phyloP scores from a whole-genome alignment of 53 echinoderm and acorn worm genomes.

The Hippasteria phrygiana region DNA sequence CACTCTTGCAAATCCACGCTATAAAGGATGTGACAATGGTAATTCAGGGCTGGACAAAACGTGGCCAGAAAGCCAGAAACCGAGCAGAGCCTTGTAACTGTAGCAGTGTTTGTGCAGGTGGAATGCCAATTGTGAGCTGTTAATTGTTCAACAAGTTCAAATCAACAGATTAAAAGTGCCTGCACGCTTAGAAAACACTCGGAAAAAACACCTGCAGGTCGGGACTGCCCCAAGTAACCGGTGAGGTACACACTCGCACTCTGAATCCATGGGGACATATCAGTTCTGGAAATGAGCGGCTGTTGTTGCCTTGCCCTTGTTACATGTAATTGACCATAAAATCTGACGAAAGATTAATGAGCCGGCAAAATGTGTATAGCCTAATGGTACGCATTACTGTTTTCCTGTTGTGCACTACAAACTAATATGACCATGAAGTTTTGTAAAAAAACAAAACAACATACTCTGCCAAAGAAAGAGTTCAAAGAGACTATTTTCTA shows the following conservation, averaged over 20 bases:
- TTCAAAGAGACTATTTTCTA: too few relatives aligned
- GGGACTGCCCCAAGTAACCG: background rate
- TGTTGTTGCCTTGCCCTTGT: conserved; percentile 23
- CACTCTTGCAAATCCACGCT: background rate
- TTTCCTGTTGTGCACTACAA: background rate
- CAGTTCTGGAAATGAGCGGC: background rate
- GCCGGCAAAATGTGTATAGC: background rate
- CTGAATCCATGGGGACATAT: background rate
- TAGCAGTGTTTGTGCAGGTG: conserved; percentile 56
- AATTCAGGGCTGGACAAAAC: background rate
- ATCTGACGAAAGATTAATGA: conserved; percentile 34
- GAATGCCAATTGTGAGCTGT: conserved; percentile 45
- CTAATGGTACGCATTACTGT: background rate
- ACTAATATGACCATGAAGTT: too few relatives aligned
- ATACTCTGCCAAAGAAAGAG: too few relatives aligned
- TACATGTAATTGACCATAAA: conserved; percentile 19
- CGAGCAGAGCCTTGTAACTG: conserved; percentile 40
- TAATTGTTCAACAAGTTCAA: conserved; percentile 55
- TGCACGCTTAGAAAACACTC: conserved; percentile 30
- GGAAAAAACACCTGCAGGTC: background rate
- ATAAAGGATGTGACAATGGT: background rate
- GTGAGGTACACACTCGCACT: background rate
- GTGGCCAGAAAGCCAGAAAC: conserved; percentile 7
- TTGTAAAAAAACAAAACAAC: too few relatives aligned
- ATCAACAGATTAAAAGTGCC: conserved; percentile 42